Percentiles rank a stretch among this genome's conserved stretches.
phyloP scores from a whole-genome alignment of 2,888 invertebrate species.

The Esperia sulphurella region DNA sequence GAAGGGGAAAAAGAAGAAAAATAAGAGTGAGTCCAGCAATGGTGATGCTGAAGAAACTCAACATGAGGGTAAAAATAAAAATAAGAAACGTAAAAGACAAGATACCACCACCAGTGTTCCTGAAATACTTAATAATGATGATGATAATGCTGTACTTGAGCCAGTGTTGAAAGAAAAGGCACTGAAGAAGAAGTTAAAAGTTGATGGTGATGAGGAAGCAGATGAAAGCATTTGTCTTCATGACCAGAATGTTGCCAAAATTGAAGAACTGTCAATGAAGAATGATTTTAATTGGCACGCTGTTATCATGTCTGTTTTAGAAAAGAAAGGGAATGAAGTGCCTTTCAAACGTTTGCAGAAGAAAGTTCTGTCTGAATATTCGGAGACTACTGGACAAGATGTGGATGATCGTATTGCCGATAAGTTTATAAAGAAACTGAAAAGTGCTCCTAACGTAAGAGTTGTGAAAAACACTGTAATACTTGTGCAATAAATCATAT shows the following conservation, averaged over 20 bases:
- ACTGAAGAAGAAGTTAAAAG: conserved; percentile 60
- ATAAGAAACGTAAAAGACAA: conserved; percentile 64
- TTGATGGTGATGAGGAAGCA: conserved; percentile 44
- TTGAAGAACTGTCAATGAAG: conserved; percentile 42
- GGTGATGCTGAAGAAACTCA: conserved; percentile 34
- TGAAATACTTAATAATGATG: conserved; percentile 15
- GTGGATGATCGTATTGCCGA: conserved; percentile 82
- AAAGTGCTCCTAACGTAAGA: conserved; percentile 81
- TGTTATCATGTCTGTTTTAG: conserved; percentile 68
- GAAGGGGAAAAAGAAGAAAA: conserved; percentile 67
- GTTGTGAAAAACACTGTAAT: conserved; percentile 81
- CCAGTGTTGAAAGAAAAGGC: conserved; percentile 32
- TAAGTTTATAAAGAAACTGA: conserved; percentile 86
- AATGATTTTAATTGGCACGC: conserved; percentile 72
- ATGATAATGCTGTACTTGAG: conserved; percentile 29
- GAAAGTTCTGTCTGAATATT: conserved; percentile 84
- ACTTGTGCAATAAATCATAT: conserved; percentile 26
- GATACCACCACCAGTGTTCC: conserved; percentile 52
- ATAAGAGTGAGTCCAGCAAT: conserved; percentile 47
- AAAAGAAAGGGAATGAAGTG: conserved; percentile 81
- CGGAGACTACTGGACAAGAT: conserved; percentile 68
- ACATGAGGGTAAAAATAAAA: conserved; percentile 46
- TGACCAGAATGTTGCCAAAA: conserved; percentile 69
- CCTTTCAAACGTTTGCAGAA: conserved; percentile 86
- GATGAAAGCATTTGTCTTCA: conserved; percentile 62